A percentile compares a stretch with the other conserved stretches of the same genome.
Conservation (phyloP, 2,113 vertebrate species). For the Ochotona curzoniae region DNA sequence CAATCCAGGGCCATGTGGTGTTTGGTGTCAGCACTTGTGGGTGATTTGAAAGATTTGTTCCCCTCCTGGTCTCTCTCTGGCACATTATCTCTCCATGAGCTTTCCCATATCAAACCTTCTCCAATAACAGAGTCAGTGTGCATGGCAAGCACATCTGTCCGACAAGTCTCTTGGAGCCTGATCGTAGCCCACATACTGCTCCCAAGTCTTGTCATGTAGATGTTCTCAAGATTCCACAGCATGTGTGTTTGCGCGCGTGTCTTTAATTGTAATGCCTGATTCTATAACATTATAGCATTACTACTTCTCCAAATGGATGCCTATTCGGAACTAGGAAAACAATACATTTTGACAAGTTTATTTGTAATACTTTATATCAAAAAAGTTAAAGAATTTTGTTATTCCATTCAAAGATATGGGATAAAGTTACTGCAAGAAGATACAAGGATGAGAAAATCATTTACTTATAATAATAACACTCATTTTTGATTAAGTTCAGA, state of each 20-base stretch:
- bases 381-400: background rate
- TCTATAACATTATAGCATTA: background rate
- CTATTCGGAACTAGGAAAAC: background rate
- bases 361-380: too few relatives aligned
- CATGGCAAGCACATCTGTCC: background rate
- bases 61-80: background rate
- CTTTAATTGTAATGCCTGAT: background rate
- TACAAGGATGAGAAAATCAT: background rate
- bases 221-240: background rate
- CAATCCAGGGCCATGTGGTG: background rate
- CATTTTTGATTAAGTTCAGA: slow-evolving; percentile 6
- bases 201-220: background rate
- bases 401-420: background rate
- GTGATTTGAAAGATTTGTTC: background rate
- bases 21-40: background rate
- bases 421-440: background rate
- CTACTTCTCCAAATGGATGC: background rate
- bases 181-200: background rate
- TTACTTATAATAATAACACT: background rate
- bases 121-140: background rate
- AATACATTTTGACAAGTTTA: background rate
- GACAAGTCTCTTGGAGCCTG: background rate
- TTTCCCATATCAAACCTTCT: background rate
- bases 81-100: background rate
- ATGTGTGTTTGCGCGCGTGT: background rate